Evolutionary conservation across 1,140 invertebrate species (phyloP).

Genomic region (Aphelenchoides fujianensis): DNA sequence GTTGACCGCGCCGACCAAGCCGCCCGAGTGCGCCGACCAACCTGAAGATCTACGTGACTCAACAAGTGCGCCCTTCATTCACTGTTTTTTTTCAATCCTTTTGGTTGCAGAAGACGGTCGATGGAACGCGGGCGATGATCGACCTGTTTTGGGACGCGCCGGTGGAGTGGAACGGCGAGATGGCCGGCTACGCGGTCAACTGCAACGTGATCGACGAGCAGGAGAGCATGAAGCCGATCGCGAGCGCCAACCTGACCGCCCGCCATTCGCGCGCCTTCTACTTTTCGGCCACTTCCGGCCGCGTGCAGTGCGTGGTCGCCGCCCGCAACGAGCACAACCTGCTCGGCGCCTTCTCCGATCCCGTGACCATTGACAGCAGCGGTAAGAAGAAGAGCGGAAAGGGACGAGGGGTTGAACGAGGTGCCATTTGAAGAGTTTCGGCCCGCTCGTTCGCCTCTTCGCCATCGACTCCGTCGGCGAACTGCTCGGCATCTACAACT

Average conservation of each 20-base stretch:
- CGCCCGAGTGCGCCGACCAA: conserved; percentile 46
- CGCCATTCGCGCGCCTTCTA: conserved; percentile 39
- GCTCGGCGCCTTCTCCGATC: conserved; percentile 45
- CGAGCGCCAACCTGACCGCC: background rate
- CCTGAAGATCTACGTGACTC: conserved; percentile 55
- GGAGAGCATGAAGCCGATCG: conserved; percentile 4
- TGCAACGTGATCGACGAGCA: conserved; percentile 43
- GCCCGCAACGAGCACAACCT: conserved; percentile 59
- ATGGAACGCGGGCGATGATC: conserved; percentile 59
- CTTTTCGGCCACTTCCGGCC: conserved; percentile 57
- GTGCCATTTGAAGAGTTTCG: conserved; percentile 52
- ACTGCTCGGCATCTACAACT: conserved; percentile 55
- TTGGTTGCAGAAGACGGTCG: conserved; percentile 54
- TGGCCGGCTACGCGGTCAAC: conserved; percentile 54
- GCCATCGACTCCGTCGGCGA: conserved; percentile 58
- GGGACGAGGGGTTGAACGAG: too few relatives aligned
- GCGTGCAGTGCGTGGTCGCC: conserved; percentile 55
- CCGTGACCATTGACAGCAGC: conserved; percentile 56
- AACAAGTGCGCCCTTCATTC: too few relatives aligned
- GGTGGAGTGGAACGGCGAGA: conserved; percentile 60
- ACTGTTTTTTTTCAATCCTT: too few relatives aligned
- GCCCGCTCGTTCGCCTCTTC: conserved; percentile 57
- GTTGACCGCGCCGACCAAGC: conserved; percentile 56
- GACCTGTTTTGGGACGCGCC: conserved; percentile 61
- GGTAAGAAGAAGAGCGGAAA: too few relatives aligned